phyloP scores from a whole-genome alignment of 2,888 invertebrate species.

The Chesias legatella region DNA sequence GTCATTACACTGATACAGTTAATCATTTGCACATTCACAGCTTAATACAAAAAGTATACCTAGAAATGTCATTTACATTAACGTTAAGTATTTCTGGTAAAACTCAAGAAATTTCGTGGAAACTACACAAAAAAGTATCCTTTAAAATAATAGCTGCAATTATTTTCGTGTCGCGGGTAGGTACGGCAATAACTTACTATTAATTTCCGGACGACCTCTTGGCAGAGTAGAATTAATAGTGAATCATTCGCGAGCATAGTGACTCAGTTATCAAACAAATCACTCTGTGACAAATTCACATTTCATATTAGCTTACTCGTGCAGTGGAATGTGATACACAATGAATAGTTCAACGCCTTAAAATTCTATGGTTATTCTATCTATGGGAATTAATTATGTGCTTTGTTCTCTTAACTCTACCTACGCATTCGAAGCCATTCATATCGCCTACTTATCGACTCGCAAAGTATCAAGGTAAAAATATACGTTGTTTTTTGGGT shows the following conservation, averaged over 20 bases:
- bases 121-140: too few relatives aligned
- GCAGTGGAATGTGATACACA: slow-evolving; percentile 11
- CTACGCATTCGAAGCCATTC: slow-evolving; percentile 15
- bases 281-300: slow-evolving; percentile 34
- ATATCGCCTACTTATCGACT: slow-evolving; percentile 14
- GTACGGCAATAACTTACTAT: slow-evolving; percentile 39
- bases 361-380: slow-evolving; percentile 2
- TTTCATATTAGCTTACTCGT: slow-evolving; percentile 18
- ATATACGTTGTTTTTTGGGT: neutral
- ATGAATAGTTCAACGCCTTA: slow-evolving; percentile 13
- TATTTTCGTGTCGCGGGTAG: too few relatives aligned
- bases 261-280: slow-evolving; percentile 54
- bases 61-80: too few relatives aligned
- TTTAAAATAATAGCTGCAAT: too few relatives aligned
- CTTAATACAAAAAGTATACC: too few relatives aligned
- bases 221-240: slow-evolving; percentile 23
- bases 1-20: slow-evolving; percentile 22
- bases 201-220: slow-evolving; percentile 36
- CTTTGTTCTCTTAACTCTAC: slow-evolving; percentile 8
- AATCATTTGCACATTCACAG: too few relatives aligned
- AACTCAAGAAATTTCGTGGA: too few relatives aligned
- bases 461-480: slow-evolving; percentile 12
- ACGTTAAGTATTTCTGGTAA: too few relatives aligned
- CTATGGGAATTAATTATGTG: too few relatives aligned
- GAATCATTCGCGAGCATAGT: slow-evolving; percentile 36